These are phyloP conservation scores for Parelbella ahira DNA, from an alignment of 2,888 invertebrate species.

Conservation along the genomic window DNA sequence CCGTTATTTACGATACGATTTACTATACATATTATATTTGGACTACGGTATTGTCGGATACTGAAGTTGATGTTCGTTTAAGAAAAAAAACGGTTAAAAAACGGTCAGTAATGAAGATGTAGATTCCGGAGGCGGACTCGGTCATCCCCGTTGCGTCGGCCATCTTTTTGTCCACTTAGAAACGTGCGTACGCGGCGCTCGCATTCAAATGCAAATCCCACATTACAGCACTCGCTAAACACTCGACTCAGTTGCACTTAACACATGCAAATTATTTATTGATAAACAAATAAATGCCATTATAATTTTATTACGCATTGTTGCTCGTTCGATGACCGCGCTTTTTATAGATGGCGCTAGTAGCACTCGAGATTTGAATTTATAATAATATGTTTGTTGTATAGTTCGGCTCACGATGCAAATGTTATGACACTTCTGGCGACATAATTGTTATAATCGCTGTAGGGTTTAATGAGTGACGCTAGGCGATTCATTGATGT, in stretches of 20 bases:
- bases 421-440: slow-evolving; percentile 28
- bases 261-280: slow-evolving; percentile 75
- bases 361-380: slow-evolving; percentile 53
- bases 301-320: slow-evolving; percentile 72
- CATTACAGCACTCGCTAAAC: slow-evolving; percentile 43
- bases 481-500: neutral
- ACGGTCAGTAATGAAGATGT: slow-evolving; percentile 14
- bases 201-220: slow-evolving; percentile 63
- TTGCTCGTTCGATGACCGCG: slow-evolving; percentile 56
- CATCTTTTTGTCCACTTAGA: slow-evolving; percentile 29
- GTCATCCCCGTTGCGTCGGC: slow-evolving; percentile 25
- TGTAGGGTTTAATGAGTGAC: slow-evolving; percentile 3
- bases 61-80: slow-evolving; percentile 1
- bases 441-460: slow-evolving; percentile 11
- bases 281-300: slow-evolving; percentile 74
- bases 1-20: slow-evolving; percentile 12
- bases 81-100: slow-evolving; percentile 6
- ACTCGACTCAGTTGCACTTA: slow-evolving; percentile 50
- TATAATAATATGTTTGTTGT: slow-evolving; percentile 57
- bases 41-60: neutral
- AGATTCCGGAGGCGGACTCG: neutral
- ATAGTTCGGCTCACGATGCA: slow-evolving; percentile 28
- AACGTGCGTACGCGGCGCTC: slow-evolving; percentile 38
- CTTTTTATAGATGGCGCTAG: slow-evolving; percentile 48
- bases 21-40: too few species aligned